Evolutionary conservation across 2,888 invertebrate species (phyloP).

Genomic region (Capitulum mitella): DNA sequence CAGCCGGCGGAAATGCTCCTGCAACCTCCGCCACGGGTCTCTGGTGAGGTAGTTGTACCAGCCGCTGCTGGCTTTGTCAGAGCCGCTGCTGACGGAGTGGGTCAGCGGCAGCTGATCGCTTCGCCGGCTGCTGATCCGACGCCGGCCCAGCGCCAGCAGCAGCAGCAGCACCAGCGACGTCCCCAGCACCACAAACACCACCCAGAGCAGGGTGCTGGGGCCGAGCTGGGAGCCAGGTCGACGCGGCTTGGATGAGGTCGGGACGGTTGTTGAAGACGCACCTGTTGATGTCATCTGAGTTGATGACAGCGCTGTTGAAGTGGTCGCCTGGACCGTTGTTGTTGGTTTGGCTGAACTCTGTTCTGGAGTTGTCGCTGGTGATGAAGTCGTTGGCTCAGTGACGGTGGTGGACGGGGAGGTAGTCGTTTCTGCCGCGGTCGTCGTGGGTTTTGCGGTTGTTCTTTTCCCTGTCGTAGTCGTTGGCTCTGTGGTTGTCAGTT

Average conservation of each 20-base stretch:
- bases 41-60: not conserved
- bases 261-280: no score
- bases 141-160: conserved; percentile 9
- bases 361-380: no score
- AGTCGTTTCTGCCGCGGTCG: no score
- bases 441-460: no score
- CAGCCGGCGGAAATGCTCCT: not conserved
- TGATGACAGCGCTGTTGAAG: no score
- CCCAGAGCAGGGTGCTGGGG: not conserved
- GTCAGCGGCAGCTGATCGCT: not conserved
- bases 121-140: not conserved
- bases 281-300: no score
- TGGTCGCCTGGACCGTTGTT: no score
- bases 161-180: not conserved
- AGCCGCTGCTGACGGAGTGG: not conserved
- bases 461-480: not conserved
- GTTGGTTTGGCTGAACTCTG: no score
- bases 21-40: not conserved
- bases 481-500: not conserved
- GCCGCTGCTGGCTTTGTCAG: not conserved
- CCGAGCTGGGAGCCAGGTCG: not conserved
- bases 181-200: conserved; percentile 22
- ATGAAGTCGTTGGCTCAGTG: not conserved
- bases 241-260: no score
- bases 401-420: not conserved